Evolutionary conservation across 92 coral and sea anemone species (phyloP).

Genomic region (Bergia sp.): DNA sequence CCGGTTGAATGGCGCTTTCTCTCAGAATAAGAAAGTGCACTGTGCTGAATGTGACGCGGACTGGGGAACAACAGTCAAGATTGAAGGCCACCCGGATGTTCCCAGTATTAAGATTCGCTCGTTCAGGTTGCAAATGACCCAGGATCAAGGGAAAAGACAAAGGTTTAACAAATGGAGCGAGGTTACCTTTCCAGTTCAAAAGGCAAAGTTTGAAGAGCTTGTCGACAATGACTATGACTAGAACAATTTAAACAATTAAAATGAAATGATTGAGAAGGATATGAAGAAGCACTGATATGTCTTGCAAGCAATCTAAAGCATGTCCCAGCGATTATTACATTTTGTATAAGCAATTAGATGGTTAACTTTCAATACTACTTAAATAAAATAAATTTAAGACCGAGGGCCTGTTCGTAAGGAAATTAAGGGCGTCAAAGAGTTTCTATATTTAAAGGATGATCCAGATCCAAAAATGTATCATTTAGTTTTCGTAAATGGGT

Average conservation of each 20-base stretch:
- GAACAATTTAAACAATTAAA: not conserved
- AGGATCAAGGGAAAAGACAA: not conserved
- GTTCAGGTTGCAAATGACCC: slow-evolving; percentile 67
- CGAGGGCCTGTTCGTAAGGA: no score
- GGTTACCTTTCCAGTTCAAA: slow-evolving; percentile 63
- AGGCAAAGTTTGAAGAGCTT: slow-evolving; percentile 50
- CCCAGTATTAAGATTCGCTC: slow-evolving; percentile 73
- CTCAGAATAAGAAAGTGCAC: slow-evolving; percentile 62
- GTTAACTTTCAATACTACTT: no score
- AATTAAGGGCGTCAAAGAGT: no score
- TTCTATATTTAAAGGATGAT: no score
- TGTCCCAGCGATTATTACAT: no score
- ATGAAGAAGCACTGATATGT: not conserved
- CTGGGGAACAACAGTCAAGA: slow-evolving; percentile 84
- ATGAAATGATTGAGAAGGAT: not conserved
- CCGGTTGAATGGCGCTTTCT: slow-evolving; percentile 56
- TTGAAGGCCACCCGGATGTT: slow-evolving; percentile 61
- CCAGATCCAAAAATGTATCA: no score
- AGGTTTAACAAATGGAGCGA: slow-evolving; percentile 80
- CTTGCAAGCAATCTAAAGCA: not conserved
- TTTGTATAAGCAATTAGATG: not conserved
- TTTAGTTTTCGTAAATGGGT: no score
- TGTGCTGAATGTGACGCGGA: slow-evolving; percentile 72
- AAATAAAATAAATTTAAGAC: no score
- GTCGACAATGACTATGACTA: not conserved